A percentile compares a stretch with the other conserved stretches of the same genome.
phyloP scores from a whole-genome alignment of 2,113 vertebrate genomes.

The Cranoglanis bouderius region DNA sequence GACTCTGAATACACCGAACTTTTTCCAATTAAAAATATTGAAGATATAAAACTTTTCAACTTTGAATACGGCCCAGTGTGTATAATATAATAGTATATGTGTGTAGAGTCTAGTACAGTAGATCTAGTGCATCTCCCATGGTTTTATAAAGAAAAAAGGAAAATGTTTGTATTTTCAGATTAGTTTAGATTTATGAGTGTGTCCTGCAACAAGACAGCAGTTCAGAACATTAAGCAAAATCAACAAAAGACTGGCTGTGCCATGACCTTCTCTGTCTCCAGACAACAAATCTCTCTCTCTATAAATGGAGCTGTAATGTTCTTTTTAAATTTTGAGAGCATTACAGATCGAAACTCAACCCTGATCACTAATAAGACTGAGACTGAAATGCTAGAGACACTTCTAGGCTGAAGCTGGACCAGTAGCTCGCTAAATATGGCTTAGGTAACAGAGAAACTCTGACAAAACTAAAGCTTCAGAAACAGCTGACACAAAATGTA shows the following conservation, averaged over 20 bases:
- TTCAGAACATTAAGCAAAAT: background rate
- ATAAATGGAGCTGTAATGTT: background rate
- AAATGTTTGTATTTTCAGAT: background rate
- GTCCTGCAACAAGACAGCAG: background rate
- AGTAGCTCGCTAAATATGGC: too few species aligned
- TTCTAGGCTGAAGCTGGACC: too few species aligned
- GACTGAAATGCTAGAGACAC: too few species aligned
- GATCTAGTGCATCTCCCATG: background rate
- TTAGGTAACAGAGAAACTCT: too few species aligned
- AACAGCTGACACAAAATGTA: too few species aligned
- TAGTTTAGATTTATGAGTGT: background rate
- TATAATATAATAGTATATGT: too few species aligned
- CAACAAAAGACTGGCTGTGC: background rate
- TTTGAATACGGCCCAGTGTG: too few species aligned
- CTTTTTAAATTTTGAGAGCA: background rate
- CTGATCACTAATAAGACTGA: background rate
- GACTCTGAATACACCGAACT: too few species aligned
- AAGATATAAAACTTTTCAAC: too few species aligned
- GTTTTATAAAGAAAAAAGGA: background rate
- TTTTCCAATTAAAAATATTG: too few species aligned
- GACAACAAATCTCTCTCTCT: background rate
- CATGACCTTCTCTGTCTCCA: background rate
- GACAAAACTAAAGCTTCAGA: too few species aligned
- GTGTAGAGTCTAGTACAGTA: background rate
- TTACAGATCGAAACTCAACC: background rate